These are phyloP conservation scores for Argynnis bischoffii DNA, from an alignment of 2,888 invertebrate genomes.

Conservation along the genomic window DNA sequence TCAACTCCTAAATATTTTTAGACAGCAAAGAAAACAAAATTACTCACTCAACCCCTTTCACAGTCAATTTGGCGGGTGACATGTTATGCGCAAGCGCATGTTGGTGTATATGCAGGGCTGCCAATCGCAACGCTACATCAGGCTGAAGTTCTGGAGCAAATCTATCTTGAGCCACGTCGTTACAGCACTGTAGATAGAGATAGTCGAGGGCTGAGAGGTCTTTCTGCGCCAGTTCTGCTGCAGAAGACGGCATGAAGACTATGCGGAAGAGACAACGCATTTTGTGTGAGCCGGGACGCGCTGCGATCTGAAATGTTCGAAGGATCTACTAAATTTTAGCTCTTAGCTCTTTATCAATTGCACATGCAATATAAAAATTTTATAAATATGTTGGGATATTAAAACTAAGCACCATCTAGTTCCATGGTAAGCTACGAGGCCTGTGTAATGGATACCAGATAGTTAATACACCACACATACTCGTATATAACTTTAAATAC, in stretches of 20 bases:
- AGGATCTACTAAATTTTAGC: background rate
- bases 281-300: slow-evolving; percentile 94
- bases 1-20: background rate
- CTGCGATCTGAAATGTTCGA: slow-evolving; percentile 87
- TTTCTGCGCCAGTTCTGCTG: slow-evolving; percentile 90
- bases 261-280: slow-evolving; percentile 94
- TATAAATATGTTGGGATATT: too few relatives aligned
- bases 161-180: slow-evolving; percentile 95
- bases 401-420: too few relatives aligned
- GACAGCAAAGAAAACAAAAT: background rate
- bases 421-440: too few relatives aligned
- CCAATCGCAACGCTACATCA: slow-evolving; percentile 92
- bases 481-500: too few relatives aligned
- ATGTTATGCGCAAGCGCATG: slow-evolving; percentile 92
- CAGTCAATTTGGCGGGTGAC: slow-evolving; percentile 89
- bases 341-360: too few relatives aligned
- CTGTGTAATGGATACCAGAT: too few relatives aligned
- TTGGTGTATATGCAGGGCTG: slow-evolving; percentile 95
- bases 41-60: slow-evolving; percentile 77
- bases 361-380: too few relatives aligned
- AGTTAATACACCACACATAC: too few relatives aligned
- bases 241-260: slow-evolving; percentile 93
- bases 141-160: slow-evolving; percentile 93
- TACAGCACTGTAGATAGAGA: slow-evolving; percentile 94
- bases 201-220: slow-evolving; percentile 95